These are phyloP conservation scores for Gymnoscopelus microlampas DNA, from an alignment of 2,797 vertebrate species.

Conservation along the genomic window DNA sequence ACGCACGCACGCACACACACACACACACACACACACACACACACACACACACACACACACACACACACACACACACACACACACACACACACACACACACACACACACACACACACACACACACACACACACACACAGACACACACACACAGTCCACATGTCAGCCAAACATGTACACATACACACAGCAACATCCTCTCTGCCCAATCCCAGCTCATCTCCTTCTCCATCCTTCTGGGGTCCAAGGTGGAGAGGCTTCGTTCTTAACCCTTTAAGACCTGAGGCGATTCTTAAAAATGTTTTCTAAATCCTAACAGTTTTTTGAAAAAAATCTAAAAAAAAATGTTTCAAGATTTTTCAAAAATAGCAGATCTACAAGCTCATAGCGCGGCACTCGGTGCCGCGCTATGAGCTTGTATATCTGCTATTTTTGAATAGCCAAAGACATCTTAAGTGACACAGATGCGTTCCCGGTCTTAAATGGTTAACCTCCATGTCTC, in stretches of 20 bases:
- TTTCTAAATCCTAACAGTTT: too few relatives aligned
- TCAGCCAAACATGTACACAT: background rate
- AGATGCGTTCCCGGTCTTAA: too few relatives aligned
- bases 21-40: background rate
- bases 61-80: slow-evolving; percentile 11
- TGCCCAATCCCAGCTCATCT: slow-evolving; percentile 39
- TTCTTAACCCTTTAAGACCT: too few relatives aligned
- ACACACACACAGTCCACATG: slow-evolving; percentile 7
- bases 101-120: slow-evolving; percentile 21
- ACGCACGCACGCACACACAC: slow-evolving; percentile 24
- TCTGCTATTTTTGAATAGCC: too few relatives aligned
- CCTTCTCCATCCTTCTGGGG: background rate
- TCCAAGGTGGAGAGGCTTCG: slow-evolving; percentile 3
- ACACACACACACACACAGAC: slow-evolving; percentile 10
- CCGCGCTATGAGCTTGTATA: too few relatives aligned
- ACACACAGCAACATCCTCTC: slow-evolving; percentile 45
- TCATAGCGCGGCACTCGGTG: too few relatives aligned
- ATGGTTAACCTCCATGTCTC: slow-evolving; percentile 23
- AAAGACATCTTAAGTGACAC: too few relatives aligned
- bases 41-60: slow-evolving; percentile 46
- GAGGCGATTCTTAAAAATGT: too few relatives aligned
- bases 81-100: slow-evolving; percentile 19
- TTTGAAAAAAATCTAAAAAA: too few relatives aligned
- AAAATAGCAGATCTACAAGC: too few relatives aligned
- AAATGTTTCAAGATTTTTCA: too few relatives aligned